phyloP scores from a whole-genome alignment of 2,113 vertebrate genomes.

The Arvicanthis niloticus region DNA sequence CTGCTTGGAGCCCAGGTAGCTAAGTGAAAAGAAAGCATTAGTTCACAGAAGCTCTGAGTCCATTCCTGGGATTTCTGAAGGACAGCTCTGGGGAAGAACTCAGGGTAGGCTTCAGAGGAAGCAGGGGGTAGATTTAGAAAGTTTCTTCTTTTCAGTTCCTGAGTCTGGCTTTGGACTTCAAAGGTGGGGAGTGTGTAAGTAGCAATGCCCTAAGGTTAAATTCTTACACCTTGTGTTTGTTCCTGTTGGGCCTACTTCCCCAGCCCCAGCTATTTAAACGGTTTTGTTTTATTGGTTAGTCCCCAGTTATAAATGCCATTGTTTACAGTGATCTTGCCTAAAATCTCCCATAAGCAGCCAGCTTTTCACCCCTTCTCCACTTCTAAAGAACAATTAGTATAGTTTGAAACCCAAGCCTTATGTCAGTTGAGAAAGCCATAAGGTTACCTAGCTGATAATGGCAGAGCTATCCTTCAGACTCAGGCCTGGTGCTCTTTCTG shows the following conservation, averaged over 20 bases:
- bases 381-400: neutral
- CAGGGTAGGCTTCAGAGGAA: neutral
- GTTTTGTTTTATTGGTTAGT: neutral
- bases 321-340: neutral
- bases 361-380: neutral
- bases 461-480: neutral
- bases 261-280: neutral
- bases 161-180: neutral
- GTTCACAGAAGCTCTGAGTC: neutral
- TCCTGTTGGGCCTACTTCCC: neutral
- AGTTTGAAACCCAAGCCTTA: neutral
- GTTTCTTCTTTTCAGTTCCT: neutral
- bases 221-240: slow-evolving; percentile 27
- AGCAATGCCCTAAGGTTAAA: neutral
- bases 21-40: neutral
- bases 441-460: neutral
- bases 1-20: neutral
- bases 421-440: neutral
- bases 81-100: neutral
- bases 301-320: neutral
- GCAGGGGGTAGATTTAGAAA: neutral
- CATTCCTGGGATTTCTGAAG: neutral
- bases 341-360: neutral
- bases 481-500: neutral
- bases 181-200: neutral